Evolutionary conservation across 1,140 invertebrate species (phyloP).

Genomic region (Drosophila sechellia): DNA sequence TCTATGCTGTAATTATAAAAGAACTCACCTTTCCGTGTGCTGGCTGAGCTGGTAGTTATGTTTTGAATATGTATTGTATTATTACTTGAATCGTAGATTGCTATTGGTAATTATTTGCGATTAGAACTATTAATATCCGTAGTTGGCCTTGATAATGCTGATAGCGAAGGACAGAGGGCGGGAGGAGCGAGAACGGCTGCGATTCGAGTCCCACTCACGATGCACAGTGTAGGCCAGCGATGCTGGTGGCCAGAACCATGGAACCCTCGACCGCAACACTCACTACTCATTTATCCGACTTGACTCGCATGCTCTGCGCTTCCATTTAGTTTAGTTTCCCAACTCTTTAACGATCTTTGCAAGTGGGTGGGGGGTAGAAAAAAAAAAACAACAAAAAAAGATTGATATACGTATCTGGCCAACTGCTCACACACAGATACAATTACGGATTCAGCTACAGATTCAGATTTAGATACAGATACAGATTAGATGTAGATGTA

Average conservation of each 20-base stretch:
- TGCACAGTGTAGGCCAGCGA: constrained; percentile 19
- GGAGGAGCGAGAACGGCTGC: constrained; percentile 18
- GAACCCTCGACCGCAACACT: constrained; percentile 27
- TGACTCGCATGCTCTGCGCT: constrained; percentile 11
- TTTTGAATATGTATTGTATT: constrained; percentile 27
- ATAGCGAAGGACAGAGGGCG: constrained; percentile 26
- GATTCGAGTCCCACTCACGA: constrained; percentile 9
- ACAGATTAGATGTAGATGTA: neutral
- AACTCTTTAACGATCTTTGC: constrained; percentile 16
- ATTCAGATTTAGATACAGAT: constrained; percentile 12
- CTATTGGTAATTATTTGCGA: constrained; percentile 47
- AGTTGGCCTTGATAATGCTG: constrained; percentile 26
- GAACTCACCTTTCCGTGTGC: constrained; percentile 48
- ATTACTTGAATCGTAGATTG: constrained; percentile 37
- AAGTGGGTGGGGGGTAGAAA: neutral
- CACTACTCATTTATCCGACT: constrained; percentile 35
- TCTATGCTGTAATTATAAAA: neutral
- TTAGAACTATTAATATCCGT: constrained; percentile 43
- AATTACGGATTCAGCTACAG: constrained; percentile 1
- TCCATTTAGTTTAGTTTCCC: constrained; percentile 45
- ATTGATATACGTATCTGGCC: constrained; percentile 31
- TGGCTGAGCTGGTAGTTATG: constrained; percentile 40
- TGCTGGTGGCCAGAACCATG: constrained; percentile 5
- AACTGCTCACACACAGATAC: constrained; percentile 13
- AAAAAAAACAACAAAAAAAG: constrained; percentile 27